A percentile compares a stretch with the other conserved stretches of the same genome.
phyloP scores from a whole-genome alignment of 2,113 vertebrate species.

The Mola mola region DNA sequence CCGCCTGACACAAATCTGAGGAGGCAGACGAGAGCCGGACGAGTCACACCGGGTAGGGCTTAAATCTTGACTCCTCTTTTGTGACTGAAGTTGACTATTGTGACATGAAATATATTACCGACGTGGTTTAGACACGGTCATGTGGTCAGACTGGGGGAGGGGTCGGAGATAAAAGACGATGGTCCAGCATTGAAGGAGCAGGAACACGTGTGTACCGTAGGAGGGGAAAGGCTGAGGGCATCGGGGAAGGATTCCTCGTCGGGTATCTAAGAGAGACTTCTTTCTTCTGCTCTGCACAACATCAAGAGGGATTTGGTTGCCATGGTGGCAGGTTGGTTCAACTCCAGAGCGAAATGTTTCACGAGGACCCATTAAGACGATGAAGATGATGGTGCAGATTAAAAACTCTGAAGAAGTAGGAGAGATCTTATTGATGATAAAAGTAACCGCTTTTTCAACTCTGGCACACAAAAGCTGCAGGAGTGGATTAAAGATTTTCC shows the following conservation, averaged over 20 bases:
- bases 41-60: conserved; percentile 1
- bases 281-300: conserved; percentile 39
- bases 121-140: conserved; percentile 20
- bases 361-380: conserved; percentile 4
- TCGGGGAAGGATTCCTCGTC: conserved; percentile 52
- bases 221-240: conserved; percentile 27
- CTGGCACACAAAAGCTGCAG: conserved; percentile 25
- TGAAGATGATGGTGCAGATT: background rate
- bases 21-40: conserved; percentile 10
- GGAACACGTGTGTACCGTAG: conserved; percentile 2
- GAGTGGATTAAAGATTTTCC: too few species aligned
- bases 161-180: background rate
- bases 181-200: conserved; percentile 3
- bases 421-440: conserved; percentile 41
- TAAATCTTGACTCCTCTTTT: conserved; percentile 13
- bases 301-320: conserved; percentile 58
- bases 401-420: conserved; percentile 1
- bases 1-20: conserved; percentile 31
- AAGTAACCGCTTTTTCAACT: background rate
- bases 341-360: conserved; percentile 34
- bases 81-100: conserved; percentile 36
- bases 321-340: conserved; percentile 54
- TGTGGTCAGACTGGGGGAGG: background rate
- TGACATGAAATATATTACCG: conserved; percentile 35
- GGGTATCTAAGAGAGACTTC: conserved; percentile 53